Base-by-base conservation (phyloP, 2,888 invertebrate species). In the Drosophila algonquin region DNA sequence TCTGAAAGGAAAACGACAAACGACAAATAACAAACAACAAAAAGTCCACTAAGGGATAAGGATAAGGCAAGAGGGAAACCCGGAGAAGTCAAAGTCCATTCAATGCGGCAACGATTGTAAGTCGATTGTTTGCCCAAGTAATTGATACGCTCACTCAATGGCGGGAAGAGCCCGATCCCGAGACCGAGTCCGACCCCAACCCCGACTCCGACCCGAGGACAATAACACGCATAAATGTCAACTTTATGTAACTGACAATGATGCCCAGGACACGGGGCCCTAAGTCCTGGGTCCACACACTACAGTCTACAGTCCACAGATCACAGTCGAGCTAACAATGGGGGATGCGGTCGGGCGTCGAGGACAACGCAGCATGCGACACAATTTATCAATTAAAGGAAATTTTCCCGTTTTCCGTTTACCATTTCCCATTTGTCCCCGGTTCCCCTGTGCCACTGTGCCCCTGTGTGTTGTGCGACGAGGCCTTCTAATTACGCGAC, bases 51-150 rank as follows among this genome's bases (percentile, higher is more conserved):
- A 12, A 24, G 35, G 7, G n/a, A n/a, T 30, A 30, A 8, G 30
- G 30, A 30, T 30, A 48, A 59, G 57, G 45, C 52, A 44, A 62
- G 50, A 44, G 9, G 50, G 63, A 65, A 63, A 67, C 65, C 18
- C 46, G 8, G 51, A 62, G 55, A 14, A 70, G 55, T 55, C 62
- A 62, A 71, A 55, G 52, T 57, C 61, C 67, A 77, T 82, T 73
- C 77, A 69, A 80, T 71, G 72, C 40, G 40, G 40, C 40, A 40
- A 40, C 14, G 12, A 35, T 63, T 68, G 79, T 80, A 65, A 81
- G 73, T 76, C 70, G 75, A 82, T 83, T 83, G 86, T 83, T 87
- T 87, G 83, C 48, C 78, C 71, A 82, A 83, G 88, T 86, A 85
- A 83, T 87, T 87, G 83, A 83, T 83, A 87, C 83, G 80, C 85